Conservation (phyloP, 1,140 invertebrate species). For the Papilio helenus region DNA sequence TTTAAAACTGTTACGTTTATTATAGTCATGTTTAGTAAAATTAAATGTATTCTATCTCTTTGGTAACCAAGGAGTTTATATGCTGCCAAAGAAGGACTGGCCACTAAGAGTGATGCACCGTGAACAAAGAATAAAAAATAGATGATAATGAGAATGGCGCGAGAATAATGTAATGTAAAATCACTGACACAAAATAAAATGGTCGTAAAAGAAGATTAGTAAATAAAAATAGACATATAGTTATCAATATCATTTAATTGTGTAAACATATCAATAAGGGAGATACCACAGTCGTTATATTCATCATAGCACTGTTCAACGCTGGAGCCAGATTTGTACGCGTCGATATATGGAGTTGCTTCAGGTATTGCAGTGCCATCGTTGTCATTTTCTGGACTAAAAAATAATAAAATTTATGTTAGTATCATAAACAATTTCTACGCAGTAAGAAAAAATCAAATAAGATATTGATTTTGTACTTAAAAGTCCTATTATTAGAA, state of each 20-base stretch:
- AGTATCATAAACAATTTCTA: neutral
- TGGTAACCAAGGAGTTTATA: neutral
- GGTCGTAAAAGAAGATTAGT: no score
- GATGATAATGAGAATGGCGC: neutral
- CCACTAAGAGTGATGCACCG: neutral
- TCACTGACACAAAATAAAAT: no score
- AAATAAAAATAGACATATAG: neutral
- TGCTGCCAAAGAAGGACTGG: neutral
- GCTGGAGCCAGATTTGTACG: conserved; percentile 54
- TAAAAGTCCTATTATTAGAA: no score
- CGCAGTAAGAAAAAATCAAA: no score
- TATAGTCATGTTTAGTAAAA: neutral
- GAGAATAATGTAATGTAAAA: no score
- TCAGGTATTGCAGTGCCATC: conserved; percentile 44
- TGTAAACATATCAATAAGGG: conserved; percentile 68
- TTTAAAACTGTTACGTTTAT: no score
- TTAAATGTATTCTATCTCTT: neutral
- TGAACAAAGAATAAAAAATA: neutral
- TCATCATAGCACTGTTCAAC: conserved; percentile 52
- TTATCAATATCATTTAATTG: conserved; percentile 47
- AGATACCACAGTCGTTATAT: conserved; percentile 55
- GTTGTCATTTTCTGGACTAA: conserved; percentile 67
- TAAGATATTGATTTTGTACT: no score
- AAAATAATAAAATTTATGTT: conserved; percentile 44
- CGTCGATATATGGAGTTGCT: conserved; percentile 58